phyloP scores from a whole-genome alignment of 2,888 invertebrate genomes.

The Drosophila birchii region DNA sequence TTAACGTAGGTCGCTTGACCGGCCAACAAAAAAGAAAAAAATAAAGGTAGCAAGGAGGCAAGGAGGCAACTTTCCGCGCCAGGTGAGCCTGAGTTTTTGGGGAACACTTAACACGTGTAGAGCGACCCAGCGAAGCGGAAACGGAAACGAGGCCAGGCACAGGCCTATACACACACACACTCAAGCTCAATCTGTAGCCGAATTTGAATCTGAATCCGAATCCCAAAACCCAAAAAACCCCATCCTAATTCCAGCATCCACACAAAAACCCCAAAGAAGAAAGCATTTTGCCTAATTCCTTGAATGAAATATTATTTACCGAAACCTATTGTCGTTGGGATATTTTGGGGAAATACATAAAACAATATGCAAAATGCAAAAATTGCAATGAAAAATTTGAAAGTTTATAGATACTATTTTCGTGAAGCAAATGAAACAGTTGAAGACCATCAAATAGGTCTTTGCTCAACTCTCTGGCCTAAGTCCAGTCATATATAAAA shows the following conservation, averaged over 20 bases:
- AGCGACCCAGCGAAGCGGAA: slow-evolving; percentile 30
- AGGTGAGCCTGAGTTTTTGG: slow-evolving; percentile 21
- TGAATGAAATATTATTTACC: slow-evolving; percentile 30
- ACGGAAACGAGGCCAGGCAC: slow-evolving; percentile 20
- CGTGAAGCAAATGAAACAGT: neutral
- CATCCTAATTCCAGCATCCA: too few species aligned
- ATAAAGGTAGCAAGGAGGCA: neutral
- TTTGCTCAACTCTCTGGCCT: neutral
- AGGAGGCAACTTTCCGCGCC: slow-evolving; percentile 10
- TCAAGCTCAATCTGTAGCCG: neutral
- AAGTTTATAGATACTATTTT: neutral
- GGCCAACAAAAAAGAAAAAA: slow-evolving; percentile 15
- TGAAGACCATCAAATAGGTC: neutral
- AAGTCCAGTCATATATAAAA: neutral
- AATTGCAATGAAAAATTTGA: slow-evolving; percentile 1
- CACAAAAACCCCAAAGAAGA: neutral
- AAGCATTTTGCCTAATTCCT: slow-evolving; percentile 12
- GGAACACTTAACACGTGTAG: slow-evolving; percentile 48
- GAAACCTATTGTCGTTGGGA: slow-evolving; percentile 10
- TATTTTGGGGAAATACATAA: slow-evolving; percentile 2
- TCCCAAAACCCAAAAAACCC: neutral
- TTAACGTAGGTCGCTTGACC: slow-evolving; percentile 78
- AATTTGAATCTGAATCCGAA: neutral
- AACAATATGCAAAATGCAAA: slow-evolving; percentile 9
- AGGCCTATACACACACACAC: neutral